Conservation (phyloP, 2,797 vertebrate species). For the Strix occidentalis region DNA sequence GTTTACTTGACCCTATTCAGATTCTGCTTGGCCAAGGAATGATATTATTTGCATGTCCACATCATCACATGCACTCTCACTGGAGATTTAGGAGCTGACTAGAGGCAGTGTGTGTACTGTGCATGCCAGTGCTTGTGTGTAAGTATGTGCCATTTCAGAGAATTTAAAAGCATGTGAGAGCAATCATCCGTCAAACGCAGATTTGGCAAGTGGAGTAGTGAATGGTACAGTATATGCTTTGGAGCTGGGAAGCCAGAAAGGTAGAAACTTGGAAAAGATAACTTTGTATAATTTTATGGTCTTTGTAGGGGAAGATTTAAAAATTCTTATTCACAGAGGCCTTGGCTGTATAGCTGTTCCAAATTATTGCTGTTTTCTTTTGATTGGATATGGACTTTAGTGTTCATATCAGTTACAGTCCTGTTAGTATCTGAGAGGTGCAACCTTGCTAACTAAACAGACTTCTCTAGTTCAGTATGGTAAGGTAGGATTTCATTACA, state of each 20-base stretch:
- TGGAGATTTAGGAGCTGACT: neutral
- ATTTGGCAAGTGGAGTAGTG: neutral
- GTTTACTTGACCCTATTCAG: neutral
- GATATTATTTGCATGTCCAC: neutral
- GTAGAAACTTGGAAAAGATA: neutral
- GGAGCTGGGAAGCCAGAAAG: neutral
- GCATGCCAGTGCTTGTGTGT: neutral
- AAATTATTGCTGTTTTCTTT: conserved; percentile 67
- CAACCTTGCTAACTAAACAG: conserved; percentile 75
- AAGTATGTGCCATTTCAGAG: neutral
- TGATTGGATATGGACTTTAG: conserved; percentile 58
- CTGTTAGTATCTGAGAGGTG: conserved; percentile 56
- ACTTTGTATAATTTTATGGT: neutral
- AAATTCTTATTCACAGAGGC: conserved; percentile 2
- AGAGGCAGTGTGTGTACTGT: neutral
- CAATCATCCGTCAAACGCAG: neutral
- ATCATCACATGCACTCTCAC: neutral
- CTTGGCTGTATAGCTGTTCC: conserved; percentile 21
- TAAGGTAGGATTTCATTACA: conserved; percentile 71
- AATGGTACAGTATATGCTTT: neutral
- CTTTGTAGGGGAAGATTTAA: neutral
- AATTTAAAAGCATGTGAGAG: neutral
- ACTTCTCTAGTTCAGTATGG: conserved; percentile 68
- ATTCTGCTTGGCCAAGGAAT: neutral
- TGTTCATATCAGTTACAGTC: conserved; percentile 68